These are phyloP conservation scores for Mixornis gularis DNA, from an alignment of 2,113 vertebrate genomes.

Conservation along the genomic window DNA sequence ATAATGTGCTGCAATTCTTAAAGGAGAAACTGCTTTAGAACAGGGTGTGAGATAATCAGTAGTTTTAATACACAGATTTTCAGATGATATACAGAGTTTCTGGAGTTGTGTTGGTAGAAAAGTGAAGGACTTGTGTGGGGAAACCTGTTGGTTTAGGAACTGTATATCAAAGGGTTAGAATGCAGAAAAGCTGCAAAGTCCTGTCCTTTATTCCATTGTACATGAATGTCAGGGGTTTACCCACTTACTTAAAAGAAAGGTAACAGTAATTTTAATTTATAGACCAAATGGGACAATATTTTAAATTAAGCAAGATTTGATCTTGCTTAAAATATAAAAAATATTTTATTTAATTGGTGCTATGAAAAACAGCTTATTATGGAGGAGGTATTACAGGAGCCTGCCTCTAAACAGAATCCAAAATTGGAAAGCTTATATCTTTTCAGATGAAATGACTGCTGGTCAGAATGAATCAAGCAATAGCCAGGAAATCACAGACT, in stretches of 20 bases:
- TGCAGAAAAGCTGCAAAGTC: neutral
- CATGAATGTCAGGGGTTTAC: neutral
- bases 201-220: neutral
- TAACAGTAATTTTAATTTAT: neutral
- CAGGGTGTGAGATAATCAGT: neutral
- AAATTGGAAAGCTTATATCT: neutral
- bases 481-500: neutral
- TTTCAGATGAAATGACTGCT: neutral
- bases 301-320: neutral
- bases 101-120: neutral
- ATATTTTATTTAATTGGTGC: neutral
- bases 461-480: neutral
- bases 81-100: neutral
- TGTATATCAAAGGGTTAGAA: neutral
- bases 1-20: neutral
- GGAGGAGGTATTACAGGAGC: neutral
- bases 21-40: neutral
- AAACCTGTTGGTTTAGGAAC: neutral
- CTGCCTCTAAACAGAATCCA: neutral
- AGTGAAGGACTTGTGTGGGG: neutral
- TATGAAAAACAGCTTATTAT: neutral
- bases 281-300: neutral
- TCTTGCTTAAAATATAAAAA: too few species aligned
- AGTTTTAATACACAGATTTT: neutral
- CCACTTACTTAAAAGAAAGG: neutral